Base-by-base conservation (phyloP, 2,113 vertebrate genomes). In the Hyla sarda region DNA sequence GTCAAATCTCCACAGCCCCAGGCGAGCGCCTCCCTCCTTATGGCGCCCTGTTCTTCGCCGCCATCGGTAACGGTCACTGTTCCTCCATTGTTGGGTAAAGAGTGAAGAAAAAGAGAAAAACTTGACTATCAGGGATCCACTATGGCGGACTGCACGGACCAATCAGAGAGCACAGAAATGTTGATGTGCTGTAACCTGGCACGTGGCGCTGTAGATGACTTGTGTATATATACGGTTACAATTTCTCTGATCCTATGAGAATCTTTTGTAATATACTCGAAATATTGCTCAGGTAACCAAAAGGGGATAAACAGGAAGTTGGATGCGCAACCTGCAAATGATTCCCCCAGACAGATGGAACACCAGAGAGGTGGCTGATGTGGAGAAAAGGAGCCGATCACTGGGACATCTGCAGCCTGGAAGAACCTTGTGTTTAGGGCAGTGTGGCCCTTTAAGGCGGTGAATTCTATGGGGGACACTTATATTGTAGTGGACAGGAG, bases 271-370 rank as follows among this genome's bases (percentile, higher is more conserved):
- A 30, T 30, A 65, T 30, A 65, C 12, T 30, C 60, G 30, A 14
- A 12, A 30, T 65, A 11, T 3, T 30, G 60, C 10, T n/a, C n/a
- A n/a, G n/a, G n/a, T n/a, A n/a, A n/a, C n/a, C n/a, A n/a, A n/a
- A n/a, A n/a, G n/a, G n/a, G n/a, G n/a, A n/a, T n/a, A n/a, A n/a
- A 67, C 62, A 67, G 62, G 62, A 67, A 67, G 28, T 65, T 41
- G 41, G 8, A 28, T 30, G 62, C 32, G 62, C 30, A 17, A 67
- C 62, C 62, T 67, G 62, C 4, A 32, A 32, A 32, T 32, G 62
- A 67, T 17, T 67, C 62, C 62, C 62, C 19, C 62, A n/a, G 17
- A 25, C 14, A 67, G 56, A 28, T 67, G 62, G 25, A n/a, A 17
- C 28, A 14, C 28, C 16, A 16, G 0, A 52, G 13, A 52, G 50